phyloP scores from a whole-genome alignment of 2,113 vertebrate genomes.

The Callorhinus ursinus region DNA sequence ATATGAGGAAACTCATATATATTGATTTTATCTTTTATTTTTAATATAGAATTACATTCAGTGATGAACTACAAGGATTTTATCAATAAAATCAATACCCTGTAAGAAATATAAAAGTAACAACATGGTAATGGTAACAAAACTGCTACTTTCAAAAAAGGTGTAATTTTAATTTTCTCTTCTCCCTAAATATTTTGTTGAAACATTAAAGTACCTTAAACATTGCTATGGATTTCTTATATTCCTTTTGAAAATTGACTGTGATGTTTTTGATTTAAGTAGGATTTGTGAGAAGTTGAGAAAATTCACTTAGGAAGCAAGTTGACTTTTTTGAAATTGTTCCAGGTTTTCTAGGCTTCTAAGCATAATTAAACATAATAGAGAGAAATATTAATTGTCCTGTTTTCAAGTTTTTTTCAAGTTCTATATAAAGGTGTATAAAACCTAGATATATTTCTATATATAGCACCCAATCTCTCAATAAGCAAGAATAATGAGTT shows the following conservation, averaged over 20 bases:
- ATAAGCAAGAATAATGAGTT: neutral
- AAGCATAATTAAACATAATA: neutral
- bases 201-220: neutral
- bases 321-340: neutral
- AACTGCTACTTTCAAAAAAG: too few species aligned
- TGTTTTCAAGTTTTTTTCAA: neutral
- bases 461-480: neutral
- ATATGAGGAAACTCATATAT: neutral
- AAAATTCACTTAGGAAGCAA: neutral
- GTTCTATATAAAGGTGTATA: neutral
- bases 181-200: neutral
- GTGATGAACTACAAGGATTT: too few species aligned
- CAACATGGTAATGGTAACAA: too few species aligned
- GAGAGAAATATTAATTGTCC: neutral
- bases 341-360: neutral
- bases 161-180: neutral
- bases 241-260: neutral
- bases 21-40: too few species aligned
- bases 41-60: too few species aligned
- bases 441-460: neutral
- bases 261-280: neutral
- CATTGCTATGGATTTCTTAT: too few species aligned
- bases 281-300: neutral
- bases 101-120: too few species aligned
- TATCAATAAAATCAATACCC: too few species aligned